These are phyloP conservation scores for Cheilosia soror DNA, from an alignment of 2,888 invertebrate genomes.

Conservation along the genomic window DNA sequence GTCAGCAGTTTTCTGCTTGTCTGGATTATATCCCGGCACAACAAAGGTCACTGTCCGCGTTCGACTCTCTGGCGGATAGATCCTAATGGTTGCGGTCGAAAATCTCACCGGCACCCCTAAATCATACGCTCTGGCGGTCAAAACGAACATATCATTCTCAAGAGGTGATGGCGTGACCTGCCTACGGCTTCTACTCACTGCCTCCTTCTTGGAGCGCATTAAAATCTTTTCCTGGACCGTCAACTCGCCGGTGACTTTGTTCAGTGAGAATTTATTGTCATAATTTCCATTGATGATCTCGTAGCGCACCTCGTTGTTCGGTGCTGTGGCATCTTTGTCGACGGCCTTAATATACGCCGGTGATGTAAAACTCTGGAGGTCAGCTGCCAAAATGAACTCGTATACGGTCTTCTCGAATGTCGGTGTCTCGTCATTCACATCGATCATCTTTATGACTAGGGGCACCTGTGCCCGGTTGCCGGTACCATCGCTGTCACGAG, in stretches of 20 bases:
- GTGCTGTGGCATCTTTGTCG: slow-evolving; percentile 92
- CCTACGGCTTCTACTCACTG: slow-evolving; percentile 79
- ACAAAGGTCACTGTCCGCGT: slow-evolving; percentile 92
- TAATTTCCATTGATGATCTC: slow-evolving; percentile 91
- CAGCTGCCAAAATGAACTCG: slow-evolving; percentile 91
- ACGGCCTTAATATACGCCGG: slow-evolving; percentile 92
- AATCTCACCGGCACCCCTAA: slow-evolving; percentile 91
- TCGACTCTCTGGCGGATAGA: slow-evolving; percentile 91
- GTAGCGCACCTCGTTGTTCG: slow-evolving; percentile 94
- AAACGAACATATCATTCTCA: slow-evolving; percentile 84
- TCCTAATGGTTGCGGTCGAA: slow-evolving; percentile 89
- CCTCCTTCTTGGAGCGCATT: slow-evolving; percentile 81
- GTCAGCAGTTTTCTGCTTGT: slow-evolving; percentile 89
- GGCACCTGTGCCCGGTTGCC: slow-evolving; percentile 90
- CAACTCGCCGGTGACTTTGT: slow-evolving; percentile 91
- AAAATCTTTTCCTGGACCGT: slow-evolving; percentile 85
- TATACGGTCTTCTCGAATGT: slow-evolving; percentile 91
- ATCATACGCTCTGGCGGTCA: slow-evolving; percentile 92
- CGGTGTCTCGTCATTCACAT: slow-evolving; percentile 94
- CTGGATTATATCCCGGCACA: slow-evolving; percentile 90
- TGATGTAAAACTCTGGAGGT: slow-evolving; percentile 90
- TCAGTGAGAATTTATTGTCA: slow-evolving; percentile 89
- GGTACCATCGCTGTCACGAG: slow-evolving; percentile 93
- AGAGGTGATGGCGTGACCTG: slow-evolving; percentile 71
- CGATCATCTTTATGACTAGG: slow-evolving; percentile 90